Evolutionary conservation across 1,140 invertebrate genomes (phyloP).

Genomic region (Nasonia longicornis): DNA sequence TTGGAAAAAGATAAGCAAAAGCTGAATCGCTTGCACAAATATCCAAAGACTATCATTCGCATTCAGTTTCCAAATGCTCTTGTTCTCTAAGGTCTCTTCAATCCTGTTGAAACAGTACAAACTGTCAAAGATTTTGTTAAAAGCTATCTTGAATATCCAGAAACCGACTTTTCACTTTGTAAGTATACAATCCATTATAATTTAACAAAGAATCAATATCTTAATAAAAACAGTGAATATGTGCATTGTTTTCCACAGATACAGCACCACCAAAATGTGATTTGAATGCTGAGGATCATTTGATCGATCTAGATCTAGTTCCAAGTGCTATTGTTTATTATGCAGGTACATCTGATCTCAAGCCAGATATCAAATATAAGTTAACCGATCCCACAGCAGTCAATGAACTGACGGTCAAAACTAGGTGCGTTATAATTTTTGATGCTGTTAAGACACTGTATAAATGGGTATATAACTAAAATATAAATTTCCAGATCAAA

Average conservation of each 20-base stretch:
- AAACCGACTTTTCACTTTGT: constrained; percentile 81
- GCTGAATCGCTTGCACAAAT: constrained; percentile 73
- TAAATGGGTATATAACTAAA: not conserved
- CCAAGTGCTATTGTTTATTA: constrained; percentile 84
- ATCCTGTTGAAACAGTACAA: constrained; percentile 76
- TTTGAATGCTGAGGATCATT: constrained; percentile 70
- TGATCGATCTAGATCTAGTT: constrained; percentile 79
- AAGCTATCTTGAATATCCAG: constrained; percentile 73
- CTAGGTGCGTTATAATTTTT: constrained; percentile 58
- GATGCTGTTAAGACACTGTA: not conserved
- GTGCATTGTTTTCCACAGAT: constrained; percentile 66
- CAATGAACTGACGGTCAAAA: constrained; percentile 63
- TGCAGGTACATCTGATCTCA: constrained; percentile 64
- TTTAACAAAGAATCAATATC: not conserved
- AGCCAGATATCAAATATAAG: constrained; percentile 64
- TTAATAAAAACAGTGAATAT: not conserved
- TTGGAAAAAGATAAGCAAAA: constrained; percentile 73
- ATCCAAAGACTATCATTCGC: constrained; percentile 80
- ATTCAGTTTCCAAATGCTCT: constrained; percentile 85
- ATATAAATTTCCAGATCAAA: not conserved
- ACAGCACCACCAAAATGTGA: constrained; percentile 81
- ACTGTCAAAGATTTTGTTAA: constrained; percentile 79
- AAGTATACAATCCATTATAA: constrained; percentile 63
- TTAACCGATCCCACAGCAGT: constrained; percentile 66
- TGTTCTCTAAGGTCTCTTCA: constrained; percentile 84